Base-by-base conservation (phyloP, 2,797 vertebrate genomes). In the Saxicola maurus region DNA sequence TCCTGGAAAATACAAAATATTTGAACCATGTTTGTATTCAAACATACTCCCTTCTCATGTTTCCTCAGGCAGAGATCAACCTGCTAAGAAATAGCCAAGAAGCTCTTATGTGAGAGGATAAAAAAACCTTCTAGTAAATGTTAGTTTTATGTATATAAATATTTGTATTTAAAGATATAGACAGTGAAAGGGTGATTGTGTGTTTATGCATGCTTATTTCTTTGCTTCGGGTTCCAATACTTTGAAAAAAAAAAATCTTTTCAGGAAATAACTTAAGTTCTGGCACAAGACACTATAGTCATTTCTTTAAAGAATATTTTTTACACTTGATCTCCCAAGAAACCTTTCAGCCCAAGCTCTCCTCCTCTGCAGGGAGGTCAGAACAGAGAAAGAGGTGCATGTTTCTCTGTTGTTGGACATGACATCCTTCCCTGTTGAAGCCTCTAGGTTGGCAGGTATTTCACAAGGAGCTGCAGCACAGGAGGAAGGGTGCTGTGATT, bases 101-200 rank as follows among this genome's bases (percentile, higher is more conserved):
- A 95, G 88, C 91, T 93, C 89, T 90, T 93, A 92, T 33, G 92
- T 86, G 53, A 88, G 62, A 91, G 38, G 89, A 83, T 62, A 86
- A 89, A 83, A 91, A 90, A 61, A 68, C 61, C 59, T 81, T 74
- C 75, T 51, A 82, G 62, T 55, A 92, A 92, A 78, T 88, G 89
- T 92, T 93, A 88, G 49, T 24, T 75, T 71, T 60, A 71, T 71
- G 61, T 82, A 93, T 80, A 94, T 91, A 95, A 90, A 94, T 94
- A 94, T 79, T 82, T 81, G 72, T 86, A 90, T 87, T 87, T 92
- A 91, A 89, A 94, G 90, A 64, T 92, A 94, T 20, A 87, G 94
- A 95, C 64, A 92, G 92, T 77, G 74, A 92, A 94, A 95, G 90
- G 87, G 94, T 94, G 89, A 91, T 62, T 91, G 93, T 87, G 90